Evolutionary conservation across 2,113 vertebrate species (phyloP).

Genomic region (Melanerpes aurifrons): DNA sequence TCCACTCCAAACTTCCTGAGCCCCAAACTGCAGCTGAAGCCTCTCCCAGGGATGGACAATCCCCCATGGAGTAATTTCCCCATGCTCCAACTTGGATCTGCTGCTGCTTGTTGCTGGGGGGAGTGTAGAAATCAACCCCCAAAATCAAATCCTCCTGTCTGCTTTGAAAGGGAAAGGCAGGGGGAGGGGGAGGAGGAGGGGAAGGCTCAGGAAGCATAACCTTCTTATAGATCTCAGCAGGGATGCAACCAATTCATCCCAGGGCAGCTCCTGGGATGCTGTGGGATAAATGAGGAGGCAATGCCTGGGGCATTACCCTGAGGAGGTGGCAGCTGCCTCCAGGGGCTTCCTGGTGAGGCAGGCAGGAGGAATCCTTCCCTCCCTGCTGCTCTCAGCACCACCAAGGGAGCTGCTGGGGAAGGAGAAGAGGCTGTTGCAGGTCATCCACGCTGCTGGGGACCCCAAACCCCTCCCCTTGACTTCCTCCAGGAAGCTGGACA

Average conservation of each 20-base stretch:
- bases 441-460: rapidly evolving
- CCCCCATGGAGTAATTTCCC: neutral
- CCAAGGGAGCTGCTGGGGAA: neutral
- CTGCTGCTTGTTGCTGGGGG: rapidly evolving
- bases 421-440: neutral
- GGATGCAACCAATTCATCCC: neutral
- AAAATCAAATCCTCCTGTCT: rapidly evolving
- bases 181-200: neutral
- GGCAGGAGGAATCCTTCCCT: neutral
- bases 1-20: neutral
- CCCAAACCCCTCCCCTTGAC: neutral
- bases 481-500: neutral
- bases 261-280: neutral
- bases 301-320: neutral
- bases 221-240: constrained; percentile 44
- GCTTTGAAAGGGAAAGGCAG: neutral
- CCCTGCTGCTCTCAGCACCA: neutral
- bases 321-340: neutral
- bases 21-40: neutral
- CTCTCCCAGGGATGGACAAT: neutral
- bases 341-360: neutral
- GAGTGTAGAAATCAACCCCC: neutral
- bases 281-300: neutral
- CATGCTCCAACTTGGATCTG: rapidly evolving
- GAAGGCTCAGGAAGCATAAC: neutral